phyloP scores from a whole-genome alignment of 1,140 invertebrate species.

The Dryas iulia region DNA sequence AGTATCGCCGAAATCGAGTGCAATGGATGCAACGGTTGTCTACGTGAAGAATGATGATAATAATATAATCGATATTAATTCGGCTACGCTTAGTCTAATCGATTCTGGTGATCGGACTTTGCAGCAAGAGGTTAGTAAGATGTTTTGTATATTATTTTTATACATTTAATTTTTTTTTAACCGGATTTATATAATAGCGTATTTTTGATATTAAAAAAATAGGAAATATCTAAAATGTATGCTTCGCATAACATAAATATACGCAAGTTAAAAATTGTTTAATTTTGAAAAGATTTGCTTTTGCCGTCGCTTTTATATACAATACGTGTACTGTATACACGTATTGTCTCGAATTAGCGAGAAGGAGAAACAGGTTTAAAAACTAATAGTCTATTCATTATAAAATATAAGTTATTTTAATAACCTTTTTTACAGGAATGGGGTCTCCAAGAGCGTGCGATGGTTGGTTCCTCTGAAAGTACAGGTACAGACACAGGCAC shows the following conservation, averaged over 20 bases:
- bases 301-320: too few species aligned
- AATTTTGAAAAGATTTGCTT: too few species aligned
- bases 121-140: conserved; percentile 48
- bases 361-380: not conserved
- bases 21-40: conserved; percentile 64
- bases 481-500: conserved; percentile 69
- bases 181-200: too few species aligned
- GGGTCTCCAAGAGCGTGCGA: conserved; percentile 63
- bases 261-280: too few species aligned
- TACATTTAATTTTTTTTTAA: too few species aligned
- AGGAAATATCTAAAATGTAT: too few species aligned
- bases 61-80: conserved; percentile 72
- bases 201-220: too few species aligned
- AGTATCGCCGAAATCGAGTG: conserved; percentile 49
- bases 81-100: conserved; percentile 65
- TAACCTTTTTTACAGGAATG: conserved; percentile 49
- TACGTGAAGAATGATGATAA: conserved; percentile 62
- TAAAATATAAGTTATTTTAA: not conserved
- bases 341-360: too few species aligned
- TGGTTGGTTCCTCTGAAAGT: conserved; percentile 69
- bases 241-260: too few species aligned
- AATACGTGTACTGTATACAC: too few species aligned
- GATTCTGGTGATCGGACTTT: conserved; percentile 54
- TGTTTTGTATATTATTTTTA: not conserved
- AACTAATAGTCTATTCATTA: not conserved